Percentiles rank a stretch among this genome's conserved stretches.
These are phyloP conservation scores for Leptinotarsa haldemani DNA, from an alignment of 2,888 invertebrate species.

Conservation along the genomic window DNA sequence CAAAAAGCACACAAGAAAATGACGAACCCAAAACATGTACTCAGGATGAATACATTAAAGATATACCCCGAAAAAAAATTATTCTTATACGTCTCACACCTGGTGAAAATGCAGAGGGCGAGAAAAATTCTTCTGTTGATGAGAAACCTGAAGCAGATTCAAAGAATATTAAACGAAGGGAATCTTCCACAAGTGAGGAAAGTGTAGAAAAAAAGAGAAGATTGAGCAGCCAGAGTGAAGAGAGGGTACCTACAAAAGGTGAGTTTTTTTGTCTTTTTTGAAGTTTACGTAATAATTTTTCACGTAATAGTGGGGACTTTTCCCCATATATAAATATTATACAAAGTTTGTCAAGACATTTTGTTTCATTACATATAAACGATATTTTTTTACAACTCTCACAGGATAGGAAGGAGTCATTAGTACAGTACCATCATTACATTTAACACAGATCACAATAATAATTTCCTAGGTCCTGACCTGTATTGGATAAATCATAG, in stretches of 20 bases:
- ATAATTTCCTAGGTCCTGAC: too few relatives aligned
- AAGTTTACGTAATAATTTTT: too few relatives aligned
- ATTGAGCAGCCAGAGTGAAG: conserved; percentile 37
- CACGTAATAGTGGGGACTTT: too few relatives aligned
- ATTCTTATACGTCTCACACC: conserved; percentile 39
- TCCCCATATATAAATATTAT: neutral
- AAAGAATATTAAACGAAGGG: conserved; percentile 35
- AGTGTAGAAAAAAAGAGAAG: conserved; percentile 38
- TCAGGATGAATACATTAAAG: conserved; percentile 38
- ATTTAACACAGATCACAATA: too few relatives aligned
- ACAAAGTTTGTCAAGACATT: too few relatives aligned
- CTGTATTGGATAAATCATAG: too few relatives aligned
- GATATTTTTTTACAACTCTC: too few relatives aligned
- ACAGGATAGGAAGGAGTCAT: too few relatives aligned
- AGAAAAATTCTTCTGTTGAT: conserved; percentile 17
- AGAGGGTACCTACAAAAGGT: conserved; percentile 44
- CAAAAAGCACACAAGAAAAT: conserved; percentile 28
- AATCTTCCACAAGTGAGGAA: conserved; percentile 44
- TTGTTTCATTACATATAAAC: too few relatives aligned
- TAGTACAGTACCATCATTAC: too few relatives aligned
- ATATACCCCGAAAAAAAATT: conserved; percentile 48
- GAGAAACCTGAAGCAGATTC: conserved; percentile 28
- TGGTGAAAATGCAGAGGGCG: conserved; percentile 27
- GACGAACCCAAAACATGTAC: conserved; percentile 30
- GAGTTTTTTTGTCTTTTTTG: conserved; percentile 30